These are phyloP conservation scores for Propithecus coquereli DNA, from an alignment of 2,113 vertebrate species.

Conservation along the genomic window DNA sequence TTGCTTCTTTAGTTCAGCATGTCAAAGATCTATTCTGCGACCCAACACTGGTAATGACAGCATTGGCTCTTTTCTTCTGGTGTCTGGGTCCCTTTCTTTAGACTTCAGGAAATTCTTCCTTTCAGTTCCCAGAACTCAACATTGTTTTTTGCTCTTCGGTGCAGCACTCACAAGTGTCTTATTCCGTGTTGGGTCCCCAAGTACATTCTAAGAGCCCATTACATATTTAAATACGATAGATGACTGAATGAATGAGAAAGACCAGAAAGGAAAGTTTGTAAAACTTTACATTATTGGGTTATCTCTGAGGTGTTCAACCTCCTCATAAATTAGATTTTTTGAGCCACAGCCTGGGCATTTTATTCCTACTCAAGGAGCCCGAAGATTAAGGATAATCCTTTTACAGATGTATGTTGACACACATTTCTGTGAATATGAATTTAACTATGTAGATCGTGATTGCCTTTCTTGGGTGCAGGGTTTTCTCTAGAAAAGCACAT, in stretches of 20 bases:
- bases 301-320: background rate
- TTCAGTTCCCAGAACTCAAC: background rate
- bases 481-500: conserved; percentile 27
- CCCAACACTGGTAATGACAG: background rate
- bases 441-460: background rate
- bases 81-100: background rate
- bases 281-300: background rate
- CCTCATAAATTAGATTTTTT: background rate
- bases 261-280: background rate
- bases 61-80: background rate
- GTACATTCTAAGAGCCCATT: background rate
- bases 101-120: background rate
- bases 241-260: background rate
- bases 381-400: background rate
- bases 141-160: background rate
- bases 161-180: background rate
- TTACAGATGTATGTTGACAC: background rate
- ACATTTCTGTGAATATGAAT: background rate
- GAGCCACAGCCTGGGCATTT: background rate
- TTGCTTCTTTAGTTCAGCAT: background rate
- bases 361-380: background rate
- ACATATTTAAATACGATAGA: background rate
- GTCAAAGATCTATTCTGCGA: background rate
- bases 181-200: background rate
- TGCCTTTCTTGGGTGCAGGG: background rate